Evolutionary conservation across 2,113 vertebrate genomes (phyloP), one percentile per base, ranked within the genome.

Genomic region (Crypturellus undulatus): DNA sequence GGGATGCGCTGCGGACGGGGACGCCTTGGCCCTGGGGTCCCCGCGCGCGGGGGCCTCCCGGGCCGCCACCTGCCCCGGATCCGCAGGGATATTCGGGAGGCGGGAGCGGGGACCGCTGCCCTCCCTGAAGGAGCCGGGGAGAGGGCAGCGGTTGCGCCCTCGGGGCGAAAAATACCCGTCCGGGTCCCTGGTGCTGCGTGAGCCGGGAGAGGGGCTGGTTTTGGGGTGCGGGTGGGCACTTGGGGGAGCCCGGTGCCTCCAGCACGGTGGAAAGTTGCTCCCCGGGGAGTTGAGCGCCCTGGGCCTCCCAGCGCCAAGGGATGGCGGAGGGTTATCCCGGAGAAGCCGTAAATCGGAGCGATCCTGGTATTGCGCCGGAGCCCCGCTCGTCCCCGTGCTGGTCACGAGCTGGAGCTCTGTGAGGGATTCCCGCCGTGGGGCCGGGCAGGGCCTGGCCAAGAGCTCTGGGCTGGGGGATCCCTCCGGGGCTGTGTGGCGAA

Each of bases 361-460:
- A 76, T 90, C 84, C 69, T 69, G 25, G 86, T 84, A 70, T 65
- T 62, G 40, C 0, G 0, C 24, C 70, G 22, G 86, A 71, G 79
- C 1, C 17, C 84, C 67, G 28, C 64, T 38, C 1, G 52, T 70
- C 10, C 16, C 0, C 1, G 12, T 0, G 13, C 49, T 34, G 18
- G 47, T 71, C 12, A 34, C 25, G 13, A 18, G 25, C 12, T 18
- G 34, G 28, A 38, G 69, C 56, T 10, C 40, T 11, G 28, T 79
- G 24, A 84, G 91, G 52, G 34, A 62, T 34, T 9, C 43, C 3
- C 2, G 5, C 0, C 0, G 38, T 3, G 24, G 75, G 82, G 2
- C 15, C 9, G 22, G 86, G 68, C 72, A 36, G 12, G 19, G 24
- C 30, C 36, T 56, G 43, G 42, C 1, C 1, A 40, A 62, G 65